Evolutionary conservation across 2,797 vertebrate genomes (phyloP), one percentile per base, ranked within the genome.

Genomic region (Miopithecus talapoin): DNA sequence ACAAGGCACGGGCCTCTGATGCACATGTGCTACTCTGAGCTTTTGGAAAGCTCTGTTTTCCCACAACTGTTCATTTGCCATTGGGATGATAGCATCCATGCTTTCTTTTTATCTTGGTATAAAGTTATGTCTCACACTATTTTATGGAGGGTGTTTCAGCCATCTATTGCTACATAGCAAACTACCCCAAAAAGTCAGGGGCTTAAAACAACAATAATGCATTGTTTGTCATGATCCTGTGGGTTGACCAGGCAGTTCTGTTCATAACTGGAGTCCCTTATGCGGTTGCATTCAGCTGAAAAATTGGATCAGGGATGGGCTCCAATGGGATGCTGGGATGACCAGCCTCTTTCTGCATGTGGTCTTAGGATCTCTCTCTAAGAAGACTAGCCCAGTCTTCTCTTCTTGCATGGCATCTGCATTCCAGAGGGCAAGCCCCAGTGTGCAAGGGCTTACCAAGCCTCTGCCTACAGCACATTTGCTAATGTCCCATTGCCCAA

Each of bases 71-170:
- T 83, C 39, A 46, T 70, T 88, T 46, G 21, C 83, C 53, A 14
- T 4, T 12, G 19, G 41, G 26, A 68, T n/a, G 5, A n/a, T 1
- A 53, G 21, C 4, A 59, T n/a, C 2, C 1, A 0, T 48, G 16
- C 36, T 48, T 53, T 36, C 7, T 80, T 87, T 57, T 76, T 64
- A 39, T 2, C 81, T 84, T 70, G 21, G 7, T 11, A 30, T 39
- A 64, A 85, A 22, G 24, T 46, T 85, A 72, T 10, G 8, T 68
- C 50, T 76, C 72, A 48, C 43, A 28, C 9, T 5, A 36, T 41
- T 76, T 30, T 2, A 26, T 26, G 46, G 46, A 85, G 41, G 13
- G 19, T 28, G 4, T 33, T 81, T 88, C 55, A 53, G 16, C n/a
- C 59, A 57, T 41, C 36, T 79, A 1, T 26, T 41, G 53, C 43